A percentile compares a stretch with the other conserved stretches of the same genome.
These are phyloP conservation scores for Catharus minimus DNA, from an alignment of 2,113 vertebrate species.

Conservation along the genomic window DNA sequence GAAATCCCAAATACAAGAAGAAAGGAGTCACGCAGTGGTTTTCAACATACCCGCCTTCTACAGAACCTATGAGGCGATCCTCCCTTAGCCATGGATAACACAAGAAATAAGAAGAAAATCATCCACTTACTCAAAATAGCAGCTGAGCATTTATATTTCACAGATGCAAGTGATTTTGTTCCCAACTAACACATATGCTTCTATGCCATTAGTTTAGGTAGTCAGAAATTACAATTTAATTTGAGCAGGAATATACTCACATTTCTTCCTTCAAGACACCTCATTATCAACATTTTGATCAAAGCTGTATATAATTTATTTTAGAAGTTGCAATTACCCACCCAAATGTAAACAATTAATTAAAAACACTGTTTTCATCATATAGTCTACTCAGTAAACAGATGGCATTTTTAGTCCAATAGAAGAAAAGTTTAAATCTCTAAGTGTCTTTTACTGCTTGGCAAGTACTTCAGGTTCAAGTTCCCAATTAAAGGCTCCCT, in stretches of 20 bases:
- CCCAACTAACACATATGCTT: not conserved
- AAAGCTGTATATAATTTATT: not conserved
- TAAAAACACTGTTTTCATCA: not conserved
- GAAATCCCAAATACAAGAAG: slow-evolving; percentile 43
- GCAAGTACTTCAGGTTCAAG: not conserved
- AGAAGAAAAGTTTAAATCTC: not conserved
- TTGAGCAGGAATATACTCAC: not conserved
- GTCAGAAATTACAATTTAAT: not conserved
- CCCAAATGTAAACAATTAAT: not conserved
- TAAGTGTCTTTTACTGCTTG: not conserved
- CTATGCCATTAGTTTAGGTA: not conserved
- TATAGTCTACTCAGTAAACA: not conserved
- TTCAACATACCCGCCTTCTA: slow-evolving; percentile 77
- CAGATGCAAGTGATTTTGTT: not conserved
- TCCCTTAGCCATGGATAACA: slow-evolving; percentile 74
- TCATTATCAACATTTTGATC: not conserved
- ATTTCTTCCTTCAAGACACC: not conserved
- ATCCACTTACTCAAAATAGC: slow-evolving; percentile 50
- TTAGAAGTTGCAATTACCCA: not conserved
- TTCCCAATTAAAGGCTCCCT: not conserved
- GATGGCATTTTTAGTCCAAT: not conserved
- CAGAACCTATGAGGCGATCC: slow-evolving; percentile 80
- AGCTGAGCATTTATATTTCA: not conserved
- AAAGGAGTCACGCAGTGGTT: slow-evolving; percentile 17
- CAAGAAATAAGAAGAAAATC: slow-evolving; percentile 70